A percentile compares a stretch with the other conserved stretches of the same genome.
These are phyloP conservation scores for Drosophila teissieri DNA, from an alignment of 1,140 invertebrate species.

Conservation along the genomic window DNA sequence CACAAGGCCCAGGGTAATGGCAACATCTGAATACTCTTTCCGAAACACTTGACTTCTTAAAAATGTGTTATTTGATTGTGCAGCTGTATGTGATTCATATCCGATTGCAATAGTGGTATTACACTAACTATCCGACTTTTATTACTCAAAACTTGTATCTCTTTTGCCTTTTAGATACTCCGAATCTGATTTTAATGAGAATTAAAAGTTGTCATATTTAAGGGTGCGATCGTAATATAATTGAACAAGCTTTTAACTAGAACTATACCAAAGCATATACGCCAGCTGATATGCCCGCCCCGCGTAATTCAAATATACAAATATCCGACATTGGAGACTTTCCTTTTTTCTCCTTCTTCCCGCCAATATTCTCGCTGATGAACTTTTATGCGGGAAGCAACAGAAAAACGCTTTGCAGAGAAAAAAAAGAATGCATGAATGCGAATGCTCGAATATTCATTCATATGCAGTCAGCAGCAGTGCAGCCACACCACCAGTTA, in stretches of 20 bases:
- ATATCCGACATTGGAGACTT: constrained; percentile 56
- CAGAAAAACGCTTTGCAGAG: constrained; percentile 23
- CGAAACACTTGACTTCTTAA: neutral
- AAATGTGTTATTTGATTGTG: too few relatives aligned
- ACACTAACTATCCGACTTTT: too few relatives aligned
- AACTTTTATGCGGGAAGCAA: constrained; percentile 69
- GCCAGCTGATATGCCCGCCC: neutral
- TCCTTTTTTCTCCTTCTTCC: constrained; percentile 58
- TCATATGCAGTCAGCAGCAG: constrained; percentile 78
- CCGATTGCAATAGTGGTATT: too few relatives aligned
- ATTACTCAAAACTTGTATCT: neutral
- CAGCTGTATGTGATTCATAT: too few relatives aligned
- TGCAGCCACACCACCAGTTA: constrained; percentile 15
- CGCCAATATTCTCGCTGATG: constrained; percentile 76
- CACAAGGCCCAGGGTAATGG: neutral
- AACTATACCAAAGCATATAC: neutral
- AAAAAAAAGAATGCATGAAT: constrained; percentile 38
- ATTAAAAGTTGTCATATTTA: too few relatives aligned
- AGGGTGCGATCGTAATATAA: too few relatives aligned
- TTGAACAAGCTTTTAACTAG: neutral
- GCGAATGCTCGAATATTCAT: constrained; percentile 79
- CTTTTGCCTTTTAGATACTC: too few relatives aligned
- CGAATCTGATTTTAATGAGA: too few relatives aligned
- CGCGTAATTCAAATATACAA: constrained; percentile 24
- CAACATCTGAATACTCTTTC: constrained; percentile 40